phyloP scores from a whole-genome alignment of 2,113 vertebrate species.

The Calyptommatus sinebrachiatus region DNA sequence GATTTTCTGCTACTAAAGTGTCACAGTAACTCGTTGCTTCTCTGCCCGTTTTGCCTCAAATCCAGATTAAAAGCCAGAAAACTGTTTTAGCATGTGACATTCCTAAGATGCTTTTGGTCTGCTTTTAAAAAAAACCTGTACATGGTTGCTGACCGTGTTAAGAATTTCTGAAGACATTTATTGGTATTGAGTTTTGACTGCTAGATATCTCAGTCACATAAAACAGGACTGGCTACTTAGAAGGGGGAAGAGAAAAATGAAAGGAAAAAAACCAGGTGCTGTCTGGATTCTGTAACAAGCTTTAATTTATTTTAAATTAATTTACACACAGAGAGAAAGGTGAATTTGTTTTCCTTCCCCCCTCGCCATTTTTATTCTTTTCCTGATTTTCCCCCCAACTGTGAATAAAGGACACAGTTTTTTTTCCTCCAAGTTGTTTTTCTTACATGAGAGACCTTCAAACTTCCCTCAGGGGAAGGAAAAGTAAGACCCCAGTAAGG shows the following conservation, averaged over 20 bases:
- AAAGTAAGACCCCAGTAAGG: neutral
- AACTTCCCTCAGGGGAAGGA: neutral
- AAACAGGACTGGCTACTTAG: neutral
- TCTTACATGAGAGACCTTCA: neutral
- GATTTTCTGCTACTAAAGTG: too few species aligned
- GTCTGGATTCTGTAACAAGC: neutral
- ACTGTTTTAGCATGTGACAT: too few species aligned
- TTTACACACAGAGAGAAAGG: conserved; percentile 3
- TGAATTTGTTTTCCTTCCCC: neutral
- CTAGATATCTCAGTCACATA: neutral
- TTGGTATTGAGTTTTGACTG: neutral
- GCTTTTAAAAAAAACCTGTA: too few species aligned
- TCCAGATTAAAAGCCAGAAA: too few species aligned
- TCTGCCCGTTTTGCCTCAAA: too few species aligned
- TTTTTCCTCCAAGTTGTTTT: neutral
- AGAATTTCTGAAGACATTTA: neutral
- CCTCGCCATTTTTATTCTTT: neutral
- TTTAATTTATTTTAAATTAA: conserved; percentile 23
- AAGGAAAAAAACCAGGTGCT: conserved; percentile 43
- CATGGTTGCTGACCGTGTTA: neutral
- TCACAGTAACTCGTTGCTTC: too few species aligned
- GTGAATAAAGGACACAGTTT: neutral
- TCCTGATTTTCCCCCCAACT: neutral
- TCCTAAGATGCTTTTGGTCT: too few species aligned
- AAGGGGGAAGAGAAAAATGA: neutral